These are phyloP conservation scores for Scelioninae gen. 2 DNA, from an alignment of 2,888 invertebrate genomes.

Conservation along the genomic window DNA sequence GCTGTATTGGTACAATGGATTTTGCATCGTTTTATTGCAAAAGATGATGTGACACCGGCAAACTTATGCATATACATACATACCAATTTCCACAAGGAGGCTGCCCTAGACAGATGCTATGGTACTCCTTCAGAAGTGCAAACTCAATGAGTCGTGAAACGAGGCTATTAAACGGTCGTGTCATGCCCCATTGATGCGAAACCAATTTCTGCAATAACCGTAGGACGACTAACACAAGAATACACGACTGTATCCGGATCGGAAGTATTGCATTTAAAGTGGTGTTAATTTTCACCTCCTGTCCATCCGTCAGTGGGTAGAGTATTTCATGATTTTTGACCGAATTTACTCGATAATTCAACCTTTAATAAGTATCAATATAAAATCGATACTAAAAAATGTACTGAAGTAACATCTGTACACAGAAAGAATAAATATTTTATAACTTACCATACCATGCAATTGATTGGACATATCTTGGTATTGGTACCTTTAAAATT, in stretches of 20 bases:
- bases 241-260: conserved; percentile 2
- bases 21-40: conserved; percentile 33
- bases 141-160: conserved; percentile 69
- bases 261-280: conserved; percentile 32
- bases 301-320: not conserved
- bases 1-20: conserved; percentile 33
- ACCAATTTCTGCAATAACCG: conserved; percentile 61
- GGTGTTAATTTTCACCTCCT: conserved; percentile 12
- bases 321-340: not conserved
- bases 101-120: conserved; percentile 48
- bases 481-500: too few relatives aligned
- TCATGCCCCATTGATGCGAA: conserved; percentile 63
- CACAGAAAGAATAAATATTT: too few relatives aligned
- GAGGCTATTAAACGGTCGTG: conserved; percentile 69
- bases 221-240: conserved; percentile 28
- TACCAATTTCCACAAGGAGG: conserved; percentile 55
- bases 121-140: conserved; percentile 47
- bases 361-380: too few relatives aligned
- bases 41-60: conserved; percentile 44
- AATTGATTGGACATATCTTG: too few relatives aligned
- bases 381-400: too few relatives aligned
- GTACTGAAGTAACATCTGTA: too few relatives aligned
- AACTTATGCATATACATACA: conserved; percentile 31
- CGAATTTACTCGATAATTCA: too few relatives aligned
- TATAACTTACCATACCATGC: too few relatives aligned